Evolutionary conservation across 1,140 invertebrate species (phyloP), one percentile per base, ranked within the genome.

Genomic region (Tetranychus cinnabarinus): DNA sequence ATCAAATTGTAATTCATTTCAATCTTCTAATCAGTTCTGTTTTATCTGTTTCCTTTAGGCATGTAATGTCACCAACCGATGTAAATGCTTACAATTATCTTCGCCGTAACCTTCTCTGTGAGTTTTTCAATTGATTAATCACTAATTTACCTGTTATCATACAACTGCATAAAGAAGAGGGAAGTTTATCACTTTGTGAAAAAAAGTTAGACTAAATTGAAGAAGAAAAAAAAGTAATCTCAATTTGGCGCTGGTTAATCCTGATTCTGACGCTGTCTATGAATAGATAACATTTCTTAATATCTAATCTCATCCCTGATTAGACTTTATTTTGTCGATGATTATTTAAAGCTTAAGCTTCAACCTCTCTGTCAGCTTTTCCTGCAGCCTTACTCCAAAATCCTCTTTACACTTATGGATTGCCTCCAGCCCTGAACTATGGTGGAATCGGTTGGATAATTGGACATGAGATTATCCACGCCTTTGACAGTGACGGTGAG

Each of bases 401-500:
- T n/a, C 48, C 48, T 52, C 15, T 52, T 5, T 52, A 52, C 15
- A 52, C 48, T 15, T 52, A 23, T 15, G 48, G 48, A n/a, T 52
- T 52, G 15, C 48, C 48, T 52, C 4, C 48, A 33, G 33, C n/a
- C 66, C 82, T 92, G 47, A 68, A 68, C 48, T 68, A 65, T 58
- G 68, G 68, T 31, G 68, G 62, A 0, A 68, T 68, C 36, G 68
- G 68, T 13, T 68, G 60, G 47, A 64, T 68, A 1, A 68, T 68
- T 61, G 68, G 68, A 31, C 68, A 68, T 39, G 68, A 69, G 59
- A 75, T 77, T 23, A 74, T 74, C 2, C 75, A 76, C 63, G 74
- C 73, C 8, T 76, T 76, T 65, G 74, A 76, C 66, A 72, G 74
- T 66, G 78, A 70, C 64, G 84, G 75, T 72, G 15, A 33, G 48